Evolutionary conservation across 2,797 vertebrate genomes (phyloP).

Genomic region (Phrynocephalus vlangalii): DNA sequence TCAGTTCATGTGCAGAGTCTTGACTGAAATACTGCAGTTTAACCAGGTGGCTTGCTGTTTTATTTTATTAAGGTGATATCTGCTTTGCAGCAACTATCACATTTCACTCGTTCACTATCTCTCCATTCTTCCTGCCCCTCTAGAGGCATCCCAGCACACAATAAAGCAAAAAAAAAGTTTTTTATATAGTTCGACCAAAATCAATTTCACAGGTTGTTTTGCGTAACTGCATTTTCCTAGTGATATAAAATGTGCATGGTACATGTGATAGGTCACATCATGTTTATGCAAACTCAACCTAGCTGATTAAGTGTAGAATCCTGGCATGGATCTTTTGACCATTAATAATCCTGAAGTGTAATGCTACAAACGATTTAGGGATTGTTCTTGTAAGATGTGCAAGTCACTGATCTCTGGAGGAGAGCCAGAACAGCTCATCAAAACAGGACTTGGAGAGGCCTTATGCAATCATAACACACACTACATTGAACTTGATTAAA

Average conservation of each 20-base stretch:
- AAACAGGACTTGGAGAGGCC: neutral
- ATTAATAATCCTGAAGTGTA: conserved; percentile 2
- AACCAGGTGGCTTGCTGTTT: too few relatives aligned
- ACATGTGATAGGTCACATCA: neutral
- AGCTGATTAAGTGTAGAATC: neutral
- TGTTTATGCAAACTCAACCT: neutral
- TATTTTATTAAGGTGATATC: neutral
- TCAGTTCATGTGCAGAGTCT: too few relatives aligned
- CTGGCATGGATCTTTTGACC: neutral
- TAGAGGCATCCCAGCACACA: conserved; percentile 6
- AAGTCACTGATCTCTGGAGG: neutral
- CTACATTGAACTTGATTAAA: neutral
- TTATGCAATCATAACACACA: too few relatives aligned
- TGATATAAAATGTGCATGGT: neutral
- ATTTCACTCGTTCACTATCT: neutral
- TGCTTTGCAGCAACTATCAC: neutral
- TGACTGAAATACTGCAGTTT: too few relatives aligned
- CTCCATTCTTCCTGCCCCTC: neutral
- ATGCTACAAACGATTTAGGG: neutral
- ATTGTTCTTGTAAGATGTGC: neutral
- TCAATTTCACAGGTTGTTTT: neutral
- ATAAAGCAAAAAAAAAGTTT: neutral
- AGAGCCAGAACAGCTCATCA: neutral
- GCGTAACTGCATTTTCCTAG: neutral
- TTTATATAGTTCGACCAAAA: neutral